phyloP scores from a whole-genome alignment of 2,888 invertebrate species.

The Polyploca ridens region DNA sequence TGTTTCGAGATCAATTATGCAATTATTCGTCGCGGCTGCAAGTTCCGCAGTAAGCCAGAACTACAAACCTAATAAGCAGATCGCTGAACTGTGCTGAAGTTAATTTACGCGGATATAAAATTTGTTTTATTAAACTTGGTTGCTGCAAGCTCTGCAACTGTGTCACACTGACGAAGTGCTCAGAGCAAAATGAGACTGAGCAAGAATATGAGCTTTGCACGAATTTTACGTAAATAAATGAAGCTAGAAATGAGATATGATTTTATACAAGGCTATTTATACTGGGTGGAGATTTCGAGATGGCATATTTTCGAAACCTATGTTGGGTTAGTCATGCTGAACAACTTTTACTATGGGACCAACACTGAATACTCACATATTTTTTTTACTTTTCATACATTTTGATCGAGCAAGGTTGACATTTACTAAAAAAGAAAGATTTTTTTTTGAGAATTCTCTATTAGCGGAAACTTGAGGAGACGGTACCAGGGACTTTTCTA shows the following conservation, averaged over 20 bases:
- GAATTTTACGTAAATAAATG: not conserved
- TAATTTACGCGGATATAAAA: conserved; percentile 14
- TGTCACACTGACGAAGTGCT: not conserved
- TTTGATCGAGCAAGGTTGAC: too few relatives aligned
- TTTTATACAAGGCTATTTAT: not conserved
- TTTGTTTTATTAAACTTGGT: conserved; percentile 10
- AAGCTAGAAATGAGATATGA: not conserved
- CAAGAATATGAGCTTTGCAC: not conserved
- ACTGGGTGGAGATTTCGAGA: too few relatives aligned
- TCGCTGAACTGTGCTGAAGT: conserved; percentile 12
- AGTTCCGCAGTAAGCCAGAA: conserved; percentile 21
- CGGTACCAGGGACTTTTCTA: too few relatives aligned
- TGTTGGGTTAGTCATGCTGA: too few relatives aligned
- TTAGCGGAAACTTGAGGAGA: too few relatives aligned
- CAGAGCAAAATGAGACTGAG: not conserved
- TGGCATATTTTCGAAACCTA: too few relatives aligned
- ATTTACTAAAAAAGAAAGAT: too few relatives aligned
- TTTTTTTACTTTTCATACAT: too few relatives aligned
- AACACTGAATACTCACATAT: too few relatives aligned
- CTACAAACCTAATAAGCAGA: conserved; percentile 28
- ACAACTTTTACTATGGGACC: too few relatives aligned
- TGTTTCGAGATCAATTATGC: conserved; percentile 30
- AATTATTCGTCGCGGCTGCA: conserved; percentile 23
- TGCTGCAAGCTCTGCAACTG: conserved; percentile 7
- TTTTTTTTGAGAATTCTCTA: too few relatives aligned